Base-by-base conservation (phyloP, 1,140 invertebrate genomes). In the Conus ventricosus region DNA sequence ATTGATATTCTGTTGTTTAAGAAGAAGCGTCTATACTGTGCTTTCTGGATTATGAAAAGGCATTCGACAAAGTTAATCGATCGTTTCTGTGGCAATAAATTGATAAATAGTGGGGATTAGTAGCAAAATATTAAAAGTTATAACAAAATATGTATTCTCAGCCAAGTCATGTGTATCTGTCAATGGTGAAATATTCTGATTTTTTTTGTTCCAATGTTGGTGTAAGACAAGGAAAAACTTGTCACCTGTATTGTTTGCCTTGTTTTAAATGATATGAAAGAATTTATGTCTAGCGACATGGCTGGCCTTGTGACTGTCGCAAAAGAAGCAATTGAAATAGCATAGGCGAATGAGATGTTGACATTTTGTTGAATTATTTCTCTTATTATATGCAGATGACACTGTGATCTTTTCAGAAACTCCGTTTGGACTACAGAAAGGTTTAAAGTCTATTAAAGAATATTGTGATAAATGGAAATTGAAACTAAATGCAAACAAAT, bases 381-480 rank as follows among this genome's bases (percentile, higher is more conserved):
- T 83, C 2, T 23, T 83, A 13, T 55, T 83, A 7, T 0, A 83
- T 83, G 81, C 81, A 53, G 39, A 83, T 54, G 81, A 83, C 20
- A 83, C 39, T 83, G 39, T 54, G 4, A 83, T 83, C 53, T 83
- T 83, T 54, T 83, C 39, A 13, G 81, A 83, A 83, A 83, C 81
- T 39, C 27, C 4, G n/a, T 25, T 4, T 23, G 54, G 8, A 10
- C 53, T 83, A 54, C 81, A 83, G 1, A 83, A 55, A 23, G 53
- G 0, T n/a, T n/a, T 83, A 55, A 39, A 5, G 8, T 17, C 2
- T 7, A 51, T 17, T 17, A 83, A 83, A n/a, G 5, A 83, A 83
- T 83, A 54, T 53, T 83, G 81, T 54, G 39, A 53, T 83, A 54
- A 83, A 55, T 83, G 53, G 81, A 83, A 83, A 83, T 54, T 83